Evolutionary conservation across 2,113 vertebrate species (phyloP), one percentile per base, ranked within the genome.

Genomic region (Zapus hudsonius): DNA sequence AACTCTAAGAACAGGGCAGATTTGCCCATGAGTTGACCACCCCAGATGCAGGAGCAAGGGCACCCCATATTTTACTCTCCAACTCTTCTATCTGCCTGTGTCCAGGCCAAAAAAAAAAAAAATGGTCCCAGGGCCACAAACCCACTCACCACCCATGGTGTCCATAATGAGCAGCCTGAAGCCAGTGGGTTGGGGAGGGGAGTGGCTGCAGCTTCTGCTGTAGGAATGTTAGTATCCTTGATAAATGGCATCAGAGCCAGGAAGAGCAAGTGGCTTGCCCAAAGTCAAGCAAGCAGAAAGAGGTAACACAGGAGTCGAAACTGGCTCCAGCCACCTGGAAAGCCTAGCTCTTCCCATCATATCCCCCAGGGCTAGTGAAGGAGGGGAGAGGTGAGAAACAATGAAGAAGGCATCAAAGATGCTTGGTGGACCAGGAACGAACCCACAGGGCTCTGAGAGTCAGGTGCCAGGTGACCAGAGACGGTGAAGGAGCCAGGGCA

Each of bases 121-220:
- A 74, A 52, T 72, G 52, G 22, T 61, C 29, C 42, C 69, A 73
- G 40, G 29, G 52, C 69, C 20, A 44, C 15, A n/a, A 42, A 16
- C 70, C 38, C 22, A 29, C 23, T 5, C 38, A 15, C 22, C 16
- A 2, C n/a, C 20, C 16, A 40, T 11, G n/a, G 47, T 22, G 25
- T 29, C 22, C 66, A 29, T 47, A 63, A 76, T 6, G 52, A 52
- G 64, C 22, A 78, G 38, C 10, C 74, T 47, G 12, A 9, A 9
- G 52, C 36, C 19, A 3, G 81, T 0, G 19, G 38, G 42, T 0
- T 2, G 5, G 33, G 52, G 19, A 4, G 6, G 0, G 2, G 20
- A 5, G 12, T 13, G 40, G 12, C 13, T 15, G 23, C 10, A 11
- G 23, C 44, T 23, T 70, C 44, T 15, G 33, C 38, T 33, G 7